Conservation (phyloP, 2,113 vertebrate genomes). For the Boulengeromyrus knoepffleri region DNA sequence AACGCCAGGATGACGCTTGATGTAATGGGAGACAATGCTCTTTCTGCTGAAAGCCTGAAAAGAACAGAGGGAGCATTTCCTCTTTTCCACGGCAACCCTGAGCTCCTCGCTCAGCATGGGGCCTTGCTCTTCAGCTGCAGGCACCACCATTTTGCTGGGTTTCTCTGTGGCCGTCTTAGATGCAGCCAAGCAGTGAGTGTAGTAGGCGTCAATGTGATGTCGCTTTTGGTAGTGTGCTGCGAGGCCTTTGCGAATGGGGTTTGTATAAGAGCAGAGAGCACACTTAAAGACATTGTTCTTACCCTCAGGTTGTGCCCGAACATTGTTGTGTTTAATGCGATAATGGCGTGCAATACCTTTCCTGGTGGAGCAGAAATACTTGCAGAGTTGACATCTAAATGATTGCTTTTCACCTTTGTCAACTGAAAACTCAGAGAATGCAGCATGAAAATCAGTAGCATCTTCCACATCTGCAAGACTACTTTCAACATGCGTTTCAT, state of each 20-base stretch:
- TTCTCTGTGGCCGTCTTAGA: conserved; percentile 64
- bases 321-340: conserved; percentile 69
- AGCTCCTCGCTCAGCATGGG: conserved; percentile 68
- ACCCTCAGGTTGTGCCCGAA: conserved; percentile 60
- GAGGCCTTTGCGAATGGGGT: conserved; percentile 65
- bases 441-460: conserved; percentile 47
- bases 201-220: conserved; percentile 75
- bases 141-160: conserved; percentile 66
- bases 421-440: conserved; percentile 49
- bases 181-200: conserved; percentile 67
- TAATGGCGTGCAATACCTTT: conserved; percentile 71
- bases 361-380: conserved; percentile 68
- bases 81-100: conserved; percentile 68
- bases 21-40: conserved; percentile 74
- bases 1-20: conserved; percentile 75
- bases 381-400: conserved; percentile 73
- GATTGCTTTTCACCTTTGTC: conserved; percentile 63
- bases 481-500: conserved; percentile 50
- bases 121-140: conserved; percentile 56
- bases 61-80: conserved; percentile 69
- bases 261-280: conserved; percentile 68
- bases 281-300: conserved; percentile 73
- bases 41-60: conserved; percentile 78
- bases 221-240: conserved; percentile 72
- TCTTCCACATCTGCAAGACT: conserved; percentile 49